Base-by-base conservation (phyloP, 2,797 vertebrate species). In the Pseudochromis fuscus region DNA sequence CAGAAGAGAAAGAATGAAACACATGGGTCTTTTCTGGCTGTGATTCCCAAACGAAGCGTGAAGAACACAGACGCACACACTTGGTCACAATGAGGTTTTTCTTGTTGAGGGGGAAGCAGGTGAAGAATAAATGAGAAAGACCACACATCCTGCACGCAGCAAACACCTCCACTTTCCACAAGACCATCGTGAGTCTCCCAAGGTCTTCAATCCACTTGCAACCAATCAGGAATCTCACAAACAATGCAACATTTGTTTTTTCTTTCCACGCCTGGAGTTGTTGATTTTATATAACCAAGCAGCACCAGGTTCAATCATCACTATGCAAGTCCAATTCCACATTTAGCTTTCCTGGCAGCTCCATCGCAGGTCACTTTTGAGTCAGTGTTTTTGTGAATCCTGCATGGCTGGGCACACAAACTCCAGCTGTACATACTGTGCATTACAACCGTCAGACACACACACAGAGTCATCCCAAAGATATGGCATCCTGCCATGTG, bases 11-110 rank as follows among this genome's bases (percentile, higher is more conserved):
- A 67, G 58, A 77, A 75, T 60, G 59, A 87, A 88, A 79, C 40
- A 4, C 58, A 72, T 5, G 18, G 69, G 51, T 82, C 66, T 82
- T 87, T 77, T 88, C 88, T 27, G 80, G 82, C 84, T 75, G 61
- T 25, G 75, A 82, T 86, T 89, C 65, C 76, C 60, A 83, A 91
- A 83, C 81, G 73, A 88, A 90, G 89, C 70, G 33, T 87, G 86
- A 92, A 88, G 79, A 83, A 86, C 87, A 84, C 76, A 55, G 51
- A 76, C 80, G 81, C 77, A 79, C 81, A 77, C 77, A 77, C 61
- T 57, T 10, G 11, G 60, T 55, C 76, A 81, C 77, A 83, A 73
- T 79, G 51, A 81, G 33, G 23, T 44, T 80, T 51, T 69, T 81
- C 46, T 72, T 75, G 38, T 53, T 1, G 15, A 67, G 37, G 12